phyloP scores from a whole-genome alignment of 2,797 vertebrate genomes.

The Benthosema pterotum region DNA sequence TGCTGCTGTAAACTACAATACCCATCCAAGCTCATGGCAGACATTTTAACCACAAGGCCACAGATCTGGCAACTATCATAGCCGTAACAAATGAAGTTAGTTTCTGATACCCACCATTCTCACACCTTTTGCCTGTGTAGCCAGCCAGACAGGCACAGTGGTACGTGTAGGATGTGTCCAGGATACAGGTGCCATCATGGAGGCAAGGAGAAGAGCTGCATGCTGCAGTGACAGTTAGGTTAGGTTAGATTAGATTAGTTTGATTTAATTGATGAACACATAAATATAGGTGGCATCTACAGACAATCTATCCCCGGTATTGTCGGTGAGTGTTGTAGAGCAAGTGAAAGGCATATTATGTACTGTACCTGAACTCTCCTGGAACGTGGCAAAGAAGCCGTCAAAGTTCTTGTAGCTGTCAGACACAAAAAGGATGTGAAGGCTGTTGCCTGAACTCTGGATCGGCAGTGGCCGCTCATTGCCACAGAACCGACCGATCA shows the following conservation, averaged over 20 bases:
- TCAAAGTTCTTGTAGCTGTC: slow-evolving; percentile 98
- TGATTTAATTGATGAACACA: too few species aligned
- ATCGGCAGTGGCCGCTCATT: slow-evolving; percentile 88
- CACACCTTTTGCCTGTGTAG: slow-evolving; percentile 91
- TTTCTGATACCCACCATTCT: slow-evolving; percentile 86
- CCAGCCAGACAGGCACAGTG: slow-evolving; percentile 94
- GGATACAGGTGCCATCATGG: slow-evolving; percentile 92
- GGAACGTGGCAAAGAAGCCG: slow-evolving; percentile 93
- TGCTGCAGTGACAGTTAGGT: slow-evolving; percentile 76
- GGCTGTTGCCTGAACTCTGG: slow-evolving; percentile 86
- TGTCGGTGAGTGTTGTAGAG: too few species aligned
- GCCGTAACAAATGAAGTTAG: background rate
- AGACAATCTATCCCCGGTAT: too few species aligned
- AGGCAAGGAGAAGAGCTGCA: slow-evolving; percentile 94
- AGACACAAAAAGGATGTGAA: slow-evolving; percentile 94
- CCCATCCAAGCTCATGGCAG: too few species aligned
- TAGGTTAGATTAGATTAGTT: background rate
- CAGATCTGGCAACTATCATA: background rate
- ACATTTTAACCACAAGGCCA: too few species aligned
- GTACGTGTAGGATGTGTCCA: slow-evolving; percentile 84
- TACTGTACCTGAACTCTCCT: slow-evolving; percentile 90
- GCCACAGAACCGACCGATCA: slow-evolving; percentile 93
- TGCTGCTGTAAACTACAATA: background rate
- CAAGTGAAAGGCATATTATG: background rate
- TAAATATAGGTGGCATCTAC: too few species aligned